Percentiles rank a stretch among this genome's conserved stretches.
Conservation (phyloP, 2,888 invertebrate genomes). For the Torymus auratus region DNA sequence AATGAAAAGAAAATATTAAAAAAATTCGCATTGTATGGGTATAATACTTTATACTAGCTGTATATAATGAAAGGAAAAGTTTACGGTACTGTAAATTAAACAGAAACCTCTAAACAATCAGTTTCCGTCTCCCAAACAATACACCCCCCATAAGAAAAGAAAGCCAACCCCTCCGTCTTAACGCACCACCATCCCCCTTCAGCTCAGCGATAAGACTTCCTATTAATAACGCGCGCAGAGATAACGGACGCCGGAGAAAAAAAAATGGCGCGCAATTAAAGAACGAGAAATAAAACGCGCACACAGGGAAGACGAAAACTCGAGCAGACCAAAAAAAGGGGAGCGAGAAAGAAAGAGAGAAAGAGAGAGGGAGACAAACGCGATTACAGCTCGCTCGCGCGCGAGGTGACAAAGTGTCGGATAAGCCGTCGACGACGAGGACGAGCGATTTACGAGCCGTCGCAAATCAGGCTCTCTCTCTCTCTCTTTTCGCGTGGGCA, state of each 20-base stretch:
- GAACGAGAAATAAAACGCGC: background rate
- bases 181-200: too few species aligned
- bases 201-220: slow-evolving; percentile 18
- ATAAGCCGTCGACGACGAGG: slow-evolving; percentile 38
- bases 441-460: slow-evolving; percentile 42
- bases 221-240: slow-evolving; percentile 2
- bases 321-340: background rate
- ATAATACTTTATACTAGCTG: too few species aligned
- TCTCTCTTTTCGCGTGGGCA: background rate
- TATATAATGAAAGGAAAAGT: too few species aligned
- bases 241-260: background rate
- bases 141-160: too few species aligned
- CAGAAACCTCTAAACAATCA: too few species aligned
- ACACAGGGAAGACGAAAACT: background rate
- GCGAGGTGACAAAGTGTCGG: slow-evolving; percentile 47
- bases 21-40: too few species aligned
- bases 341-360: background rate
- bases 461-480: slow-evolving; percentile 30
- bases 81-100: too few species aligned
- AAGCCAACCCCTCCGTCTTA: too few species aligned
- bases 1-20: too few species aligned
- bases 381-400: too few species aligned
- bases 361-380: background rate
- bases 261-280: slow-evolving; percentile 35
- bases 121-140: too few species aligned